Evolutionary conservation across 2,113 vertebrate genomes (phyloP).

Genomic region (Sardina pilchardus): DNA sequence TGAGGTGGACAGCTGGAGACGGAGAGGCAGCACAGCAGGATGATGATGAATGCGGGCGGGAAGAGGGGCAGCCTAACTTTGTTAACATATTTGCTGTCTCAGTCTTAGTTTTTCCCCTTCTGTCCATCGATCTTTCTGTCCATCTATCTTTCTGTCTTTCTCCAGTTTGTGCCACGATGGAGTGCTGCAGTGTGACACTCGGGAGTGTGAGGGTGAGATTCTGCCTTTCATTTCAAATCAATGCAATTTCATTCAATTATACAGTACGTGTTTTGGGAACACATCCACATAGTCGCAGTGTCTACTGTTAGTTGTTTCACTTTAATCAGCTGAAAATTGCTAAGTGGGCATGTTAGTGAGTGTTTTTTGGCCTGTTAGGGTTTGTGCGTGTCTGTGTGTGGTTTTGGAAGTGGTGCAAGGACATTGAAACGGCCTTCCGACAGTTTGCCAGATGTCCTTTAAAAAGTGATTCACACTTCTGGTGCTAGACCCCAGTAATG

Average conservation of each 20-base stretch:
- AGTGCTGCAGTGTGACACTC: slow-evolving; percentile 73
- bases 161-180: slow-evolving; percentile 78
- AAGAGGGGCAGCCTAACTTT: background rate
- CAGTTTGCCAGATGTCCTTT: background rate
- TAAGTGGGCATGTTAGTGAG: background rate
- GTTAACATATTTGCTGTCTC: background rate
- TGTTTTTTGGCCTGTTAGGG: background rate
- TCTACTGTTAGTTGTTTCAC: background rate
- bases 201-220: slow-evolving; percentile 79
- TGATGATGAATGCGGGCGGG: background rate
- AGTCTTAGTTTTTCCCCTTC: background rate
- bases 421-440: background rate
- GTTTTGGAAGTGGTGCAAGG: background rate
- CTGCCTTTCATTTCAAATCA: background rate
- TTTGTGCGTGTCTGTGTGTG: background rate
- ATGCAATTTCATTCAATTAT: background rate
- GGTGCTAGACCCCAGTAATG: background rate
- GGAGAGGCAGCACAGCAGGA: background rate
- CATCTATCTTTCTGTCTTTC: background rate
- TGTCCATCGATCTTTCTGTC: background rate
- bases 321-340: background rate
- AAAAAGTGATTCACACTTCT: background rate
- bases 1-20: background rate
- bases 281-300: background rate
- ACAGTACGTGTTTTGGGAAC: background rate